Conservation (phyloP, 2,113 vertebrate species). For the Chroicocephalus ridibundus region DNA sequence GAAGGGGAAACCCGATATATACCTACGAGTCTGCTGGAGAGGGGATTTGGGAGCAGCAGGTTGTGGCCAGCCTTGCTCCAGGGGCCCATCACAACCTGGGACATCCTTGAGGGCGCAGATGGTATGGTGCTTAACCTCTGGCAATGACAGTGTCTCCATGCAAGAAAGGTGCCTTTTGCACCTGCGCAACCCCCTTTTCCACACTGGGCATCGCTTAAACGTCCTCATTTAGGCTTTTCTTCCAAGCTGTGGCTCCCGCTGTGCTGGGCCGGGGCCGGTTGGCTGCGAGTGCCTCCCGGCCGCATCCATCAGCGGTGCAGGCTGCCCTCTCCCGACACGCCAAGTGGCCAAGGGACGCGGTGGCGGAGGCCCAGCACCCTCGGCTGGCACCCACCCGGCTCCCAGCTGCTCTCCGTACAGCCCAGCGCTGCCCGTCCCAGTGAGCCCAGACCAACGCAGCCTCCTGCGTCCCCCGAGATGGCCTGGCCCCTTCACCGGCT, state of each 20-base stretch:
- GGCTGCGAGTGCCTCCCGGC: not conserved
- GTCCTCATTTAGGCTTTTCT: not conserved
- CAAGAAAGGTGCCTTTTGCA: not conserved
- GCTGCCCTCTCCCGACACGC: conserved; percentile 55
- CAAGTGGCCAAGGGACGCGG: not conserved
- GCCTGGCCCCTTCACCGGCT: accelerated
- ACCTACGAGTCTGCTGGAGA: not conserved
- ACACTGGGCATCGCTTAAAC: not conserved
- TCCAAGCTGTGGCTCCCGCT: not conserved
- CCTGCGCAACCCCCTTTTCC: not conserved
- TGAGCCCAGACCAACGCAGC: accelerated
- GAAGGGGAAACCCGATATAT: not conserved
- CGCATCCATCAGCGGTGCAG: not conserved
- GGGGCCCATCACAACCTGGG: not conserved
- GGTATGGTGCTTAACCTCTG: not conserved
- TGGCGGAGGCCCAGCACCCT: not conserved
- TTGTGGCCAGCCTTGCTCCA: not conserved
- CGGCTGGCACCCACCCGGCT: accelerated
- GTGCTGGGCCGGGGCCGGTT: not conserved
- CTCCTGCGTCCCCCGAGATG: accelerated
- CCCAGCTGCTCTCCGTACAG: not conserved
- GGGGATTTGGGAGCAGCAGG: not conserved
- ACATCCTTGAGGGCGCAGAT: not conserved
- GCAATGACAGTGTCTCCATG: not conserved
- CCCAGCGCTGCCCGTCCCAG: accelerated